Percentiles rank a stretch among this genome's conserved stretches.
phyloP scores from a whole-genome alignment of 2,888 invertebrate genomes.

The Pollenia angustigena region DNA sequence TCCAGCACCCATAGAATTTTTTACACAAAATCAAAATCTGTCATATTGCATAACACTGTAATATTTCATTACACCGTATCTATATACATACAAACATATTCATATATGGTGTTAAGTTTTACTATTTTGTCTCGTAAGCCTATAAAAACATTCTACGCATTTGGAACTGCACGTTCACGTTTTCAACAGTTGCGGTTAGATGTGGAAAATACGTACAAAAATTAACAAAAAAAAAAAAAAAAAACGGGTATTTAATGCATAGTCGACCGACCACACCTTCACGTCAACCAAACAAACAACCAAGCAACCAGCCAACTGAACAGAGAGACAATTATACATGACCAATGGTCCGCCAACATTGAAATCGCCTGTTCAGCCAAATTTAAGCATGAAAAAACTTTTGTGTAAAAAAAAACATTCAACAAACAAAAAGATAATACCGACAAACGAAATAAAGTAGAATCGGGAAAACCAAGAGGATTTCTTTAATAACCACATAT shows the following conservation, averaged over 20 bases:
- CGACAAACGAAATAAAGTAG: not conserved
- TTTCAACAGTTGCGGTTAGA: constrained; percentile 64
- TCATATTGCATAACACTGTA: not conserved
- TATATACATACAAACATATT: not conserved
- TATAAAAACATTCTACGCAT: constrained; percentile 37
- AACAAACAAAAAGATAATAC: not conserved
- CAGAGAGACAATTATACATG: not conserved
- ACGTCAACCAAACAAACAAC: not conserved
- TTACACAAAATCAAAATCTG: constrained; percentile 10
- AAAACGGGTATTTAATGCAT: constrained; percentile 32
- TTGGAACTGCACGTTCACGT: constrained; percentile 18
- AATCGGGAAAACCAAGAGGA: constrained; percentile 35
- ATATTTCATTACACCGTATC: not conserved
- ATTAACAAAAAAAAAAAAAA: constrained; percentile 22
- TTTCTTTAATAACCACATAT: constrained; percentile 64
- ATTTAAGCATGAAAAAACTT: constrained; percentile 47
- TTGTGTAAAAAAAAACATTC: constrained; percentile 27
- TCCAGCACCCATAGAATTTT: not conserved
- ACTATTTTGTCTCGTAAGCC: constrained; percentile 41
- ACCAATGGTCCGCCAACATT: constrained; percentile 3
- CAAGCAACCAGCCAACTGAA: not conserved
- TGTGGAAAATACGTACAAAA: not conserved
- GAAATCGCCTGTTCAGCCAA: constrained; percentile 30
- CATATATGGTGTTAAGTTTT: constrained; percentile 3
- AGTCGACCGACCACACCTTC: not conserved